phyloP scores from a whole-genome alignment of 2,888 invertebrate species.

The Nomada ferruginata region DNA sequence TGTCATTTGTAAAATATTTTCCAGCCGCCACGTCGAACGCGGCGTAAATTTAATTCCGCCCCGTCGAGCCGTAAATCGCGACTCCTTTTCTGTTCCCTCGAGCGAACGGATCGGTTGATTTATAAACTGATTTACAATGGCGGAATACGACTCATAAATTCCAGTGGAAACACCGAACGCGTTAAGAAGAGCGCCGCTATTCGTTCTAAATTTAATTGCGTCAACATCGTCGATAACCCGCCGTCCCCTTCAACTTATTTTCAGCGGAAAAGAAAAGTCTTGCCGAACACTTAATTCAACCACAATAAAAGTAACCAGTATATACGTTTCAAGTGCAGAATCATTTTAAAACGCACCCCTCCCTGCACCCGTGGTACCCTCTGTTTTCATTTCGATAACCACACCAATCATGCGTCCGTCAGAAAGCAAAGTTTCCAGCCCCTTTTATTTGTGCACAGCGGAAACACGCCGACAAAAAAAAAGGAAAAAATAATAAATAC shows the following conservation, averaged over 20 bases:
- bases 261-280: too few species aligned
- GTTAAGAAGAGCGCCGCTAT: slow-evolving; percentile 22
- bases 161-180: slow-evolving; percentile 4
- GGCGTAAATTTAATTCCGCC: slow-evolving; percentile 38
- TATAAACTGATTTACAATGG: slow-evolving; percentile 51
- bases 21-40: slow-evolving; percentile 6
- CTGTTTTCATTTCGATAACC: slow-evolving; percentile 36
- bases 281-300: neutral
- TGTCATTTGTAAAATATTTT: slow-evolving; percentile 52
- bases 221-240: neutral
- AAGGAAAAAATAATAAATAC: slow-evolving; percentile 12
- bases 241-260: neutral
- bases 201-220: slow-evolving; percentile 7
- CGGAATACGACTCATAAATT: slow-evolving; percentile 37
- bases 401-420: slow-evolving; percentile 15
- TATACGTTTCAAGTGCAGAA: neutral
- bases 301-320: neutral
- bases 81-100: slow-evolving; percentile 29
- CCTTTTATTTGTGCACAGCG: slow-evolving; percentile 6
- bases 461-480: slow-evolving; percentile 8
- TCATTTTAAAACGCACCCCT: neutral
- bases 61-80: slow-evolving; percentile 41
- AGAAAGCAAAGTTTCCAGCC: slow-evolving; percentile 46
- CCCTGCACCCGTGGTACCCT: neutral
- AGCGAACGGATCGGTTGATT: slow-evolving; percentile 43